Evolutionary conservation across 2,888 invertebrate species (phyloP).

Genomic region (Lamellibrachia satsuma): DNA sequence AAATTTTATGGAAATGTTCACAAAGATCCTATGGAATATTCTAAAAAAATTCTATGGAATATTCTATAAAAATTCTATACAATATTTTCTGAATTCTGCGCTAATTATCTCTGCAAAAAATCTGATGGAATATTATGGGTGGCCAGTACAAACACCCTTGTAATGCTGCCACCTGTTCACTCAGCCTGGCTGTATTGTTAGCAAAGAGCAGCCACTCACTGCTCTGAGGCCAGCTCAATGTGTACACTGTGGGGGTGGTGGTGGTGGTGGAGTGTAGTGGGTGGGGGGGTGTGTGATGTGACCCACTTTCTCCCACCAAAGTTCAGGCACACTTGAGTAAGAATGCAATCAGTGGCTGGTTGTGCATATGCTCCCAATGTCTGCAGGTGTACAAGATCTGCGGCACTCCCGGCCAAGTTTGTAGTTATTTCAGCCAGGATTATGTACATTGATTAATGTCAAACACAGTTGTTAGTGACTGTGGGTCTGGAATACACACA

Average conservation of each 20-base stretch:
- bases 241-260: not conserved
- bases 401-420: not conserved
- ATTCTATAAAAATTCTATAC: too few species aligned
- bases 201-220: not conserved
- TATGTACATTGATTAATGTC: not conserved
- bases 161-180: too few species aligned
- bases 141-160: too few species aligned
- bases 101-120: too few species aligned
- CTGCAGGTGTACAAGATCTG: not conserved
- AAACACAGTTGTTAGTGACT: not conserved
- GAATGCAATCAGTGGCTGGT: not conserved
- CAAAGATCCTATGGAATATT: too few species aligned
- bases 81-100: too few species aligned
- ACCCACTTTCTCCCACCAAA: conserved; percentile 8
- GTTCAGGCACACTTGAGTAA: conserved; percentile 17
- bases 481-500: not conserved
- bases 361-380: not conserved
- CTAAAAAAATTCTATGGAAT: too few species aligned
- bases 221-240: not conserved
- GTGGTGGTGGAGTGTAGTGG: not conserved
- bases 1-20: too few species aligned
- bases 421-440: not conserved
- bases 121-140: too few species aligned
- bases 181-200: too few species aligned
- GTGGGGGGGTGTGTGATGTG: not conserved